Evolutionary conservation across 2,797 vertebrate species (phyloP), one percentile per base, ranked within the genome.

Genomic region (Knipowitschia caucasica): DNA sequence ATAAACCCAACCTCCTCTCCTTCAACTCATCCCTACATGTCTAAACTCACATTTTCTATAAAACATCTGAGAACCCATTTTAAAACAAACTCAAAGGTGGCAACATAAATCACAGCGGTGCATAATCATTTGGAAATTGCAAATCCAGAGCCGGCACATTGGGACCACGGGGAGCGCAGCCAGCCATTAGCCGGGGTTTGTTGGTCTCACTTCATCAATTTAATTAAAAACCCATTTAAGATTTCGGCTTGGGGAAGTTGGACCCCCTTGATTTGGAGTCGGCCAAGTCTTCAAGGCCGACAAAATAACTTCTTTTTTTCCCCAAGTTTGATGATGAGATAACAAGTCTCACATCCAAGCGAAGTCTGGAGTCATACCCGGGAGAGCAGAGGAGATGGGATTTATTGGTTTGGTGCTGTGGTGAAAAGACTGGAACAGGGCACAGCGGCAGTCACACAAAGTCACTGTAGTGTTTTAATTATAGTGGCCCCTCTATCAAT

Each of bases 201-300:
- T 80, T 83, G 77, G 77, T 84, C 77, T 80, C 84, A 86, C 82
- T 81, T 82, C 81, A 82, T 88, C 78, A 86, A 81, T 84, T 87
- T 77, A 84, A 88, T 88, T 87, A 82, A 85, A 85, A 88, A 81
- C 75, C 75, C 68, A 79, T 83, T 84, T 76, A 79, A 77, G 68
- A 78, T 59, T 58, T 65, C 68, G 50, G 67, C 80, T 67, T 49
- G 59, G 62, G 81, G 82, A 73, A 54, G 58, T 12, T 20, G 7
- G 7, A 34, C 18, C 31, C 31, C 31, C 47, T 14, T 35, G 10
- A 36, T 25, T 60, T 11, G 18, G 53, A 43, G 50, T 43, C 69
- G 71, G 58, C 57, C 50, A 59, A 67, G 73, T 56, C 59, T 66
- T 78, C 62, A 76, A 81, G 66, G 56, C 80, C 63, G 61, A 65